A percentile compares a stretch with the other conserved stretches of the same genome.
phyloP scores from a whole-genome alignment of 1,140 invertebrate species.

The Phenacoccus solenopsis region DNA sequence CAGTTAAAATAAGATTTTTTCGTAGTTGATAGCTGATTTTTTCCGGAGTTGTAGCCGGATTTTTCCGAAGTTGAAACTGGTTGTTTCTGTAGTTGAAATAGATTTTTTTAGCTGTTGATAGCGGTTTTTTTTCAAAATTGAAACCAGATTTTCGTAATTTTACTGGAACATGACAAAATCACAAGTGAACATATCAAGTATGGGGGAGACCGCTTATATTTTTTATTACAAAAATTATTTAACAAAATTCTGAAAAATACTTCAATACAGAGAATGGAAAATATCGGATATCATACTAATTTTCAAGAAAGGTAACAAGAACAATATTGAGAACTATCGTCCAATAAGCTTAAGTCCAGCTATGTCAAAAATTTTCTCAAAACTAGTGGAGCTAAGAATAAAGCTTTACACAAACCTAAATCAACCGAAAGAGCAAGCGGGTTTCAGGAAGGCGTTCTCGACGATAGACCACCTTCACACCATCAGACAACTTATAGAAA shows the following conservation, averaged over 20 bases:
- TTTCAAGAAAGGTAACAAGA: constrained; percentile 30
- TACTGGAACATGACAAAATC: constrained; percentile 19
- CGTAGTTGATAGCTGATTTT: no score
- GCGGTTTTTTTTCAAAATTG: no score
- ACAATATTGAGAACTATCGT: constrained; percentile 29
- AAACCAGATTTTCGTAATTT: no score
- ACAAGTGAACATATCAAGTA: constrained; percentile 16
- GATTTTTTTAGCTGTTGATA: no score
- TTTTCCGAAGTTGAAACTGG: no score
- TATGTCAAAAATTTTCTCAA: constrained; percentile 28
- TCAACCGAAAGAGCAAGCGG: constrained; percentile 31
- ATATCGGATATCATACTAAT: constrained; percentile 29
- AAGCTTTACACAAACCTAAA: constrained; percentile 25
- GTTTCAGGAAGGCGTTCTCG: constrained; percentile 29
- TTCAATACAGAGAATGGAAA: constrained; percentile 25
- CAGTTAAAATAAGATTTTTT: no score
- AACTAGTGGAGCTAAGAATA: constrained; percentile 24
- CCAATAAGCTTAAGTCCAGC: constrained; percentile 30
- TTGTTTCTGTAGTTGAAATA: no score
- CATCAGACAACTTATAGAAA: constrained; percentile 20
- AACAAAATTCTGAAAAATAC: constrained; percentile 24
- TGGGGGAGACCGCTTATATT: neutral
- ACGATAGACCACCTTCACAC: constrained; percentile 22
- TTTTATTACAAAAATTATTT: constrained; percentile 1
- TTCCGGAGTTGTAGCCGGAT: no score